A percentile compares a stretch with the other conserved stretches of the same genome.
Conservation (phyloP, 2,113 vertebrate genomes). For the Rhodinocichla rosea region DNA sequence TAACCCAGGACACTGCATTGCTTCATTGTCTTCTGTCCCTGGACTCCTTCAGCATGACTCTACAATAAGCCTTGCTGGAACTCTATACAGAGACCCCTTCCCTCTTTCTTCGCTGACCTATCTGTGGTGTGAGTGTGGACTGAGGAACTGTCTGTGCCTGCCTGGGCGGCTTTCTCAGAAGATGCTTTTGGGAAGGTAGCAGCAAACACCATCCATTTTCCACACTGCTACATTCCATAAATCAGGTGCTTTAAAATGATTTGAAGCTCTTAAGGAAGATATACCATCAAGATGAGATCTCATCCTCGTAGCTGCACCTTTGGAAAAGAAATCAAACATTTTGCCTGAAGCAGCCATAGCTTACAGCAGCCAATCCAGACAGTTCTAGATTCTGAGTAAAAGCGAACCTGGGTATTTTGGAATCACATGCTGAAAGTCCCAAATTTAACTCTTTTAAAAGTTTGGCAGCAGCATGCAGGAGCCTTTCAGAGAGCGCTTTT, state of each 20-base stretch:
- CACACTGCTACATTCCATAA: neutral
- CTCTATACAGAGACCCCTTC: neutral
- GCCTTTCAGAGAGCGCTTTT: neutral
- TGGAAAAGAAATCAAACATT: neutral
- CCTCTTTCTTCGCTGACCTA: neutral
- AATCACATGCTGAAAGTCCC: neutral
- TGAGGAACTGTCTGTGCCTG: neutral
- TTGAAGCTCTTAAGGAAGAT: neutral
- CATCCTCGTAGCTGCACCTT: neutral
- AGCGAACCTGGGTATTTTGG: neutral
- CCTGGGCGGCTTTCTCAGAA: neutral
- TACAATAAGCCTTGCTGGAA: neutral
- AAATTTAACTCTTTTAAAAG: neutral
- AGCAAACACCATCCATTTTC: neutral
- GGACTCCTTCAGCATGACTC: neutral
- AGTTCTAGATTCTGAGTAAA: constrained; percentile 9
- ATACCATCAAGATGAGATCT: neutral
- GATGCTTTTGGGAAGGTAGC: neutral
- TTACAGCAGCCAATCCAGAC: neutral
- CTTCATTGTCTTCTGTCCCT: neutral
- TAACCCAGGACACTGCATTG: neutral
- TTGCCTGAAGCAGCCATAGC: neutral
- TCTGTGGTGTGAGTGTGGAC: neutral
- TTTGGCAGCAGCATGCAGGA: neutral
- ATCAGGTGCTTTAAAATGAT: neutral